Base-by-base conservation (phyloP, 1,140 invertebrate species). In the Monochamus saltuarius region DNA sequence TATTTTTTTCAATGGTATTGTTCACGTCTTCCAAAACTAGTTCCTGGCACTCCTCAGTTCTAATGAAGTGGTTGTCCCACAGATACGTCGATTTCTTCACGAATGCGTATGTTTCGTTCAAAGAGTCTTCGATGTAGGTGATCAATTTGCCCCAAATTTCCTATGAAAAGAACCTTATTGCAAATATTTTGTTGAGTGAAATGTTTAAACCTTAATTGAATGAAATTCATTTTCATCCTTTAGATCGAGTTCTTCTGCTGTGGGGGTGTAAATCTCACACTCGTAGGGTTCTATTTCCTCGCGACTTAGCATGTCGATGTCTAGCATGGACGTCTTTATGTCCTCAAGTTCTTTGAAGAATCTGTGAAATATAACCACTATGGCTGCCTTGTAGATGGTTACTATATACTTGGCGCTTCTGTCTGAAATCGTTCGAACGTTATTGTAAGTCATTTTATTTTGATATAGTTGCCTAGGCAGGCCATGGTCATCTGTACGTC, bases 11-110 rank as follows among this genome's bases (percentile, higher is more conserved):
- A 1, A 66, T 53, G 1, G 54, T 49, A 7, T 64, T 59, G 10
- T 51, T 59, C 11, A 69, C 10, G 39, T 69, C 67, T 62, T 56
- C 46, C 2, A 63, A 14, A 8, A 64, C 47, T 6, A 66, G 17
- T 17, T 16, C 7, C 45, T 64, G 52, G 7, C 61, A 17, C 11
- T 59, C 59, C 40, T 61, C 37, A 7, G 59, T 49, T 59, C 67
- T 47, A 16, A 22, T 22, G 29, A 69, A 69, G 29, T 69, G 64
- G 13, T 59, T 54, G 13, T 61, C 50, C 61, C 64, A 69, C 17
- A 69, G 52, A 9, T 37, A 14, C 1, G 59, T 35, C 0, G 54
- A 45, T 8, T 36, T 38, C 16, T 51, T 56, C 9, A 68, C 34
- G 16, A 66, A 66, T 4, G 8, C 40, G 19, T 60, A 61, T 9